Evolutionary conservation across 2,113 vertebrate species (phyloP), one percentile per base, ranked within the genome.

Genomic region (Ancistrus triradiatus): DNA sequence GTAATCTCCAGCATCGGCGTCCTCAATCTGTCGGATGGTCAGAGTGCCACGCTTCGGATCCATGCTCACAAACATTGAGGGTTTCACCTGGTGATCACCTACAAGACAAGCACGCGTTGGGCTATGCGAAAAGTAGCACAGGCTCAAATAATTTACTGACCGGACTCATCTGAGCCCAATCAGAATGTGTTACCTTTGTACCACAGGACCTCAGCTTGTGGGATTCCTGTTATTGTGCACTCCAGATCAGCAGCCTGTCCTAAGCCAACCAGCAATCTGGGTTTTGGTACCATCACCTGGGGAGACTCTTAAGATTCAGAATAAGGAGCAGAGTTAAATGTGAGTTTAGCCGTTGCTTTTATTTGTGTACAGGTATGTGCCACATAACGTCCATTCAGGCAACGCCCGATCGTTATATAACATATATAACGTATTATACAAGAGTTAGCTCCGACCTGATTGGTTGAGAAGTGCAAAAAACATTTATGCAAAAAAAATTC

Each of bases 1-100:
- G 74, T 98, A 99, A 55, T 93, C 91, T 22, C 95, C 96, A 53
- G 94, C 91, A 77, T 99, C 92, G 6, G 84, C 62, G 11, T 89
- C 87, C 75, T 90, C 90, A 1, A 92, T 91, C 72, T 90, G 87
- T 69, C 81, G 88, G 69, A 98, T 95, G 74, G 85, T 93, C 76
- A 99, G 46, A 19, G 85, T 84, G 15, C 93, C 95, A 40, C 60
- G 70, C 10, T 78, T 53, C 9, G 68, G 10, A 68, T 97, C 90
- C 71, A 92, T 85, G 11, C 75, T 73, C 17, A 93, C 73, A 68
- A 87, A 87, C 14, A 85, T 17, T 1, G 94, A 93, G 8, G 89
- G 73, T 28, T 79, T 90, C 70, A 98, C 73, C 74, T 89, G 89
- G 38, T 89, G 76, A 64, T 93, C 90, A 69, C 90, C 96, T 99